Evolutionary conservation across 1,140 invertebrate genomes (phyloP).

Genomic region (Trialeurodes vaporariorum): DNA sequence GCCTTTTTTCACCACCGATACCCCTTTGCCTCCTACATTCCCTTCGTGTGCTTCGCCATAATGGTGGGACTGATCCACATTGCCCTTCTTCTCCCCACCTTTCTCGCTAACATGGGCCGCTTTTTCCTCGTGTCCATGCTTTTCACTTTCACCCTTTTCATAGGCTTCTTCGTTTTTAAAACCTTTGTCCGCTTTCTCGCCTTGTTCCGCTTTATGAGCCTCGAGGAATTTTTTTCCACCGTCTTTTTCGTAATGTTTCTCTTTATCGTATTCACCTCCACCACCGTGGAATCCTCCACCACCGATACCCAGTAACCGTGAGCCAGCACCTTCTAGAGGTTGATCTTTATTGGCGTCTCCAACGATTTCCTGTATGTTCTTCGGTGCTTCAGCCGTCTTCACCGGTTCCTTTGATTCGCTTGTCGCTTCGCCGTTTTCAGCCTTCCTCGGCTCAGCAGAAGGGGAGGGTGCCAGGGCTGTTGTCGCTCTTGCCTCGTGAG

Average conservation of each 20-base stretch:
- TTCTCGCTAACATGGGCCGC: constrained; percentile 23
- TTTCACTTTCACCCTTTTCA: constrained; percentile 30
- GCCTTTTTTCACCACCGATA: constrained; percentile 22
- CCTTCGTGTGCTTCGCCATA: constrained; percentile 36
- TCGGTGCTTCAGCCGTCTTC: neutral
- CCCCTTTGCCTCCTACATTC: constrained; percentile 26
- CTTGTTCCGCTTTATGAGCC: constrained; percentile 29
- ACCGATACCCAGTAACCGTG: constrained; percentile 7
- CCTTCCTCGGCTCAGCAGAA: neutral
- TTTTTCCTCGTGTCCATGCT: constrained; percentile 25
- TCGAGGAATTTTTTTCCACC: constrained; percentile 23
- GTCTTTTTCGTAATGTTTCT: constrained; percentile 23
- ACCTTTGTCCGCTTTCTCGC: constrained; percentile 44
- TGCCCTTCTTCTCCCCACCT: constrained; percentile 27
- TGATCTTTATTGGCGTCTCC: constrained; percentile 10
- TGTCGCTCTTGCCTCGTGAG: neutral
- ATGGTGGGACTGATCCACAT: constrained; percentile 26
- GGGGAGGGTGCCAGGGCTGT: neutral
- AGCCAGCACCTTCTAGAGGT: constrained; percentile 3
- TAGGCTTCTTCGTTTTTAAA: constrained; percentile 40
- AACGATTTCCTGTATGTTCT: constrained; percentile 14
- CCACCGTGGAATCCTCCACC: constrained; percentile 6
- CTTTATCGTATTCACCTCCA: constrained; percentile 17
- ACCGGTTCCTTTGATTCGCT: neutral
- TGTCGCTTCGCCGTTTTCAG: neutral